phyloP scores from a whole-genome alignment of 1,140 invertebrate genomes.

The Rhysida immarginata region DNA sequence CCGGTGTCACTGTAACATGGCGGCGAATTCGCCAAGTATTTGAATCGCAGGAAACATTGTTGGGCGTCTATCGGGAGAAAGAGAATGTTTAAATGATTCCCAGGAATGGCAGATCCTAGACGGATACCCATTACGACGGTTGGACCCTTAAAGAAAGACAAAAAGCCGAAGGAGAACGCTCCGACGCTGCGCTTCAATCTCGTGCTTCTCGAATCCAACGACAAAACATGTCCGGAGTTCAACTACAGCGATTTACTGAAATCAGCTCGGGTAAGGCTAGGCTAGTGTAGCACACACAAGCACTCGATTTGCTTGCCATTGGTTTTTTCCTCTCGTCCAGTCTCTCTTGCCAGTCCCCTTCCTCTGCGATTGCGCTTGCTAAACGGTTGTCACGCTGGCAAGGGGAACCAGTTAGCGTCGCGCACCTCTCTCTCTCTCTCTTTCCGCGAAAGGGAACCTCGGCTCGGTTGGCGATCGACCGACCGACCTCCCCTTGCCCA shows the following conservation, averaged over 20 bases:
- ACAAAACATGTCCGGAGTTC: constrained; percentile 45
- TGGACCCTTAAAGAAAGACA: constrained; percentile 23
- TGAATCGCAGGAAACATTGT: constrained; percentile 7
- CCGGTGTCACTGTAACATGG: constrained; percentile 11
- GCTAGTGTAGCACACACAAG: too few relatives aligned
- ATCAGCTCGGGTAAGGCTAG: constrained; percentile 43
- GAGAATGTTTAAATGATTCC: constrained; percentile 6
- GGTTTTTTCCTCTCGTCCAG: too few relatives aligned
- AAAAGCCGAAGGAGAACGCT: constrained; percentile 31
- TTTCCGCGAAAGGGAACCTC: too few relatives aligned
- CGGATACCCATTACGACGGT: constrained; percentile 34
- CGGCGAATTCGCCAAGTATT: constrained; percentile 13
- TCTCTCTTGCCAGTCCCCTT: too few relatives aligned
- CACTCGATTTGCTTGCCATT: too few relatives aligned
- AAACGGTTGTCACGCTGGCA: too few relatives aligned
- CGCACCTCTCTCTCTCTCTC: too few relatives aligned
- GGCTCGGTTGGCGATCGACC: too few relatives aligned
- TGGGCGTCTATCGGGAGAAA: background rate
- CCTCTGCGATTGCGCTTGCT: too few relatives aligned
- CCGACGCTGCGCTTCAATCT: constrained; percentile 41
- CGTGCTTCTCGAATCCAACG: constrained; percentile 43
- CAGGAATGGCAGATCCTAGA: constrained; percentile 38
- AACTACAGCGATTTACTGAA: constrained; percentile 44
- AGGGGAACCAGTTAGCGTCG: too few relatives aligned
- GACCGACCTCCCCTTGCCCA: too few relatives aligned